phyloP scores from a whole-genome alignment of 2,113 vertebrate genomes.

The Lophius piscatorius region DNA sequence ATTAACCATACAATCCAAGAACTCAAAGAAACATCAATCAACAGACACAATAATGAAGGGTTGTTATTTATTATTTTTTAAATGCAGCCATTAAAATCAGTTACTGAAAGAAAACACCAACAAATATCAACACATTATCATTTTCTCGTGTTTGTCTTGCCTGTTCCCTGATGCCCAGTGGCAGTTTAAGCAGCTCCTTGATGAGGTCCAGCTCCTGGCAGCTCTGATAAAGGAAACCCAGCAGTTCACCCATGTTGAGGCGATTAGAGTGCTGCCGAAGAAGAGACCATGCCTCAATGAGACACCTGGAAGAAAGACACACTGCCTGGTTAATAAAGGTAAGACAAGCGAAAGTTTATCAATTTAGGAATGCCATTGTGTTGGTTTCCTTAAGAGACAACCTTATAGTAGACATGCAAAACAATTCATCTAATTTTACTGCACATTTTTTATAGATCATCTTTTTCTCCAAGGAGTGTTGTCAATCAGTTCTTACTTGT shows the following conservation, averaged over 20 bases:
- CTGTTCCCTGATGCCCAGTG: conserved; percentile 87
- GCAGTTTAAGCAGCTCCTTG: conserved; percentile 92
- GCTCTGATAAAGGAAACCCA: conserved; percentile 86
- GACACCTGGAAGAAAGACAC: conserved; percentile 76
- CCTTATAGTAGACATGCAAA: no score
- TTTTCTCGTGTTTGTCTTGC: conserved; percentile 62
- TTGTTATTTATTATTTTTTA: neutral
- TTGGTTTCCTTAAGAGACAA: neutral
- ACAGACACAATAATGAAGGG: neutral
- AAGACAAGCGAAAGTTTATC: neutral
- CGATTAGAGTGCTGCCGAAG: conserved; percentile 84
- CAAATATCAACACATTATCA: neutral
- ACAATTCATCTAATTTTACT: no score
- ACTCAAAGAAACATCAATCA: neutral
- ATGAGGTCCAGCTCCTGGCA: conserved; percentile 92
- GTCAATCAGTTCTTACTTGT: conserved; percentile 79
- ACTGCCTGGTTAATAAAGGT: neutral
- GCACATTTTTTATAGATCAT: no score
- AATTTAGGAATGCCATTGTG: neutral
- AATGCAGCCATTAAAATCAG: neutral
- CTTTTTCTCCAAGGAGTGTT: no score
- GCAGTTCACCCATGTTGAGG: conserved; percentile 83
- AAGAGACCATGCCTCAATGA: conserved; percentile 90
- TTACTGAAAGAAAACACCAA: no score
- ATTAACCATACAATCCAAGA: neutral